phyloP scores from a whole-genome alignment of 2,113 vertebrate species.

The Megaptera novaeangliae region DNA sequence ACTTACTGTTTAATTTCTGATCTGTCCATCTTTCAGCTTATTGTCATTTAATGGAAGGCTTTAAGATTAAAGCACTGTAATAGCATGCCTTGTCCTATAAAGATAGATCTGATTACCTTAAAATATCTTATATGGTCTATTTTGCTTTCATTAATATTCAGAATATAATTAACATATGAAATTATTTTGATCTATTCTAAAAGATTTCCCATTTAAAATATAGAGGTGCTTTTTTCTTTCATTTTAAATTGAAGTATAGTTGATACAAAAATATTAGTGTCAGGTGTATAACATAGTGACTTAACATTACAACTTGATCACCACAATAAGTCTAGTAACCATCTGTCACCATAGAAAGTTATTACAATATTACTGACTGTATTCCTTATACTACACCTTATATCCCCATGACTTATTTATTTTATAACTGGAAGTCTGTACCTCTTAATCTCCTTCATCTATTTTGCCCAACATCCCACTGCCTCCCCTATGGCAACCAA shows the following conservation, averaged over 20 bases:
- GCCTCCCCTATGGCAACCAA: background rate
- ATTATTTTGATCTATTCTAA: background rate
- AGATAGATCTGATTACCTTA: background rate
- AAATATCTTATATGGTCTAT: background rate
- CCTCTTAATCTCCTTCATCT: background rate
- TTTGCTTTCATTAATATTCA: constrained; percentile 31
- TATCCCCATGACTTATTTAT: background rate
- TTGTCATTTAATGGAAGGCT: background rate
- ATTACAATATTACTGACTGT: background rate
- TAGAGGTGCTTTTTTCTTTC: background rate
- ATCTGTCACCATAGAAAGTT: background rate
- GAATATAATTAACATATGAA: background rate
- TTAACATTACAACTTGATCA: background rate
- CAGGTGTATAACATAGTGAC: background rate
- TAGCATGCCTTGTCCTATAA: background rate
- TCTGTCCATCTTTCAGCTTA: background rate
- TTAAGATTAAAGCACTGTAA: background rate
- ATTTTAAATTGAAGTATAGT: background rate
- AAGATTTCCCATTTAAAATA: background rate
- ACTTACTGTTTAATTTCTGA: background rate
- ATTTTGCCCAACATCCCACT: background rate
- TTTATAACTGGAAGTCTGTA: background rate
- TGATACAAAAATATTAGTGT: background rate
- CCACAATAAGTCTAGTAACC: background rate
- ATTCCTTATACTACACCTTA: background rate